phyloP scores from a whole-genome alignment of 2,797 vertebrate species.

The Sebastes paucispinis region DNA sequence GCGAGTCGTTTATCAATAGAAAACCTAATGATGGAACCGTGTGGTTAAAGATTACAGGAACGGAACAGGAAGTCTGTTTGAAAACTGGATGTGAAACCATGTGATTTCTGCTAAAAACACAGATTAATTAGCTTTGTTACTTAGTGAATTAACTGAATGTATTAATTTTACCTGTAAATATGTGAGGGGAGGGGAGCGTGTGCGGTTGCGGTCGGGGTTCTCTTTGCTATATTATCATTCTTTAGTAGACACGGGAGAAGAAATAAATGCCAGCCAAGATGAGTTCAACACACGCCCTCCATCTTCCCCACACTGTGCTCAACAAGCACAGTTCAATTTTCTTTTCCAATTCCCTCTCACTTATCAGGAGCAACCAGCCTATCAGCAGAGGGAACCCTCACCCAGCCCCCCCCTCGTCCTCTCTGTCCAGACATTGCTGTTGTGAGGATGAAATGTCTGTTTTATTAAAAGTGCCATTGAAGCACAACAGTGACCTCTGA shows the following conservation, averaged over 20 bases:
- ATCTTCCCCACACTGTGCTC: slow-evolving; percentile 72
- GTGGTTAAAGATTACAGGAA: slow-evolving; percentile 56
- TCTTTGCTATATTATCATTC: slow-evolving; percentile 72
- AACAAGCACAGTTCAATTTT: slow-evolving; percentile 74
- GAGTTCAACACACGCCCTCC: slow-evolving; percentile 54
- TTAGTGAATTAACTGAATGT: slow-evolving; percentile 88
- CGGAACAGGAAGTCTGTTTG: slow-evolving; percentile 62
- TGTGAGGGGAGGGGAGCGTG: slow-evolving; percentile 72
- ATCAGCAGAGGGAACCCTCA: slow-evolving; percentile 81
- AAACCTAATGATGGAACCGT: slow-evolving; percentile 59
- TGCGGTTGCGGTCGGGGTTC: slow-evolving; percentile 72
- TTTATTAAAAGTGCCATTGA: slow-evolving; percentile 90
- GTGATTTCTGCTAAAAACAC: slow-evolving; percentile 81
- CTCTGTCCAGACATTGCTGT: slow-evolving; percentile 89
- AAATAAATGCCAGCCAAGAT: slow-evolving; percentile 70
- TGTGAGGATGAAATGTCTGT: slow-evolving; percentile 90
- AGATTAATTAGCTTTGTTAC: slow-evolving; percentile 86
- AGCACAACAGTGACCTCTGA: slow-evolving; percentile 85
- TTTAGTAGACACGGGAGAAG: slow-evolving; percentile 54
- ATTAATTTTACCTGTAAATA: slow-evolving; percentile 87
- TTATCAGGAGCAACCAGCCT: slow-evolving; percentile 82
- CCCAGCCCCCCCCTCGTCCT: slow-evolving; percentile 73
- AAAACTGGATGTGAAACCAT: slow-evolving; percentile 78
- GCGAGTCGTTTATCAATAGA: slow-evolving; percentile 63
- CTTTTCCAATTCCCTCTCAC: slow-evolving; percentile 77